Conservation (phyloP, 2,888 invertebrate species). For the Mythimna vitellina region DNA sequence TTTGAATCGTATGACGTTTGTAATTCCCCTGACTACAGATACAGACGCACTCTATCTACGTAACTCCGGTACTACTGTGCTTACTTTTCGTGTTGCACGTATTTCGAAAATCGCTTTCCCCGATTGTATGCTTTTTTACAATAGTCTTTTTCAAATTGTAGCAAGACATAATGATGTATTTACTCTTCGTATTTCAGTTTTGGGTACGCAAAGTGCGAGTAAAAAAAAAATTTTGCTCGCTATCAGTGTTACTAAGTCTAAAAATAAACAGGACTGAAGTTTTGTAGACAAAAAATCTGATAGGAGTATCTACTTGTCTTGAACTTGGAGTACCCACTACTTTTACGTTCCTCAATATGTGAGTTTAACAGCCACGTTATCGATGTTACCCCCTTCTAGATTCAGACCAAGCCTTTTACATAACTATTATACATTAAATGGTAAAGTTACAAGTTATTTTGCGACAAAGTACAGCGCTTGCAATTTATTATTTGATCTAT, state of each 20-base stretch:
- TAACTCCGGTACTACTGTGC: background rate
- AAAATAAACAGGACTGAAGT: background rate
- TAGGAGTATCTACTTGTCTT: background rate
- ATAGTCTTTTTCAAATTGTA: background rate
- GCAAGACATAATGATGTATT: background rate
- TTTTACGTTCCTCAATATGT: slow-evolving; percentile 3
- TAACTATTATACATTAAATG: slow-evolving; percentile 21
- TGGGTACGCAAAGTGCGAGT: slow-evolving; percentile 7
- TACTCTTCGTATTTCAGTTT: slow-evolving; percentile 11
- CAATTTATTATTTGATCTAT: slow-evolving; percentile 17
- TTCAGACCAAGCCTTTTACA: slow-evolving; percentile 11
- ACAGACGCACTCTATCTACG: background rate
- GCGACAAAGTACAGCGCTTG: slow-evolving; percentile 34
- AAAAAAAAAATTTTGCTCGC: background rate
- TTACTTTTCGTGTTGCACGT: background rate
- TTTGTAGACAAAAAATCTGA: background rate
- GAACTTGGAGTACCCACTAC: slow-evolving; percentile 28
- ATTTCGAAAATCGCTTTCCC: background rate
- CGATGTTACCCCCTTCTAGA: slow-evolving; percentile 6
- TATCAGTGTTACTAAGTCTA: background rate
- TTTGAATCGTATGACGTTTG: background rate
- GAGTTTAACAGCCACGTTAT: slow-evolving; percentile 6
- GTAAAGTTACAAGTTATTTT: slow-evolving; percentile 33
- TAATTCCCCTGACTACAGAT: background rate
- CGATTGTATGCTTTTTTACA: background rate